These are phyloP conservation scores for Exocentrus adspersus DNA, from an alignment of 2,888 invertebrate genomes.

Conservation along the genomic window DNA sequence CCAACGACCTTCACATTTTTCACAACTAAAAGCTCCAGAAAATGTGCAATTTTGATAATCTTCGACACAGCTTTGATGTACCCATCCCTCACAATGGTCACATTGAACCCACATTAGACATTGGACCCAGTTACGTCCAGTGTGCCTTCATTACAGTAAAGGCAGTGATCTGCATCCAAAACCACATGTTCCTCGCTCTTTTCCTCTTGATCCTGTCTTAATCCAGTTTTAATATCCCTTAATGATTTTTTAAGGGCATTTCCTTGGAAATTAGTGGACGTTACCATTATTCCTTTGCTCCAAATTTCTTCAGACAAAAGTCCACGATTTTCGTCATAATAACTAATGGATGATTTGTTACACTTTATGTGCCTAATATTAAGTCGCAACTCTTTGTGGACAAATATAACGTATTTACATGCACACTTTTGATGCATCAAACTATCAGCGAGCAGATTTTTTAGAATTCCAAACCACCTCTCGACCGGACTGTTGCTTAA, in stretches of 20 bases:
- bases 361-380: conserved; percentile 5
- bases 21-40: conserved; percentile 12
- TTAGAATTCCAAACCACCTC: conserved; percentile 21
- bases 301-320: conserved; percentile 21
- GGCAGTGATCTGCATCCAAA: conserved; percentile 14
- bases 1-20: background rate
- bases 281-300: background rate
- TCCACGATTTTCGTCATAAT: background rate
- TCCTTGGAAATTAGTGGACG: conserved; percentile 5
- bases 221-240: background rate
- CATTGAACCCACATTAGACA: conserved; percentile 27
- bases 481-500: conserved; percentile 18
- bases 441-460: conserved; percentile 5
- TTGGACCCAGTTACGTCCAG: conserved; percentile 13
- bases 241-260: conserved; percentile 1
- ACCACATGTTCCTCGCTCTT: no score
- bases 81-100: conserved; percentile 25
- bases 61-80: conserved; percentile 21
- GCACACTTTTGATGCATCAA: conserved; percentile 13
- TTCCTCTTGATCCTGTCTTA: background rate
- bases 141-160: conserved; percentile 21
- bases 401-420: conserved; percentile 16
- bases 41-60: conserved; percentile 9
- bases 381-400: conserved; percentile 2
- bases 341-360: background rate